Evolutionary conservation across 64 coral and sea anemone genomes (phyloP), one percentile per base, ranked within the genome.

Genomic region (Montipora efflorescens): DNA sequence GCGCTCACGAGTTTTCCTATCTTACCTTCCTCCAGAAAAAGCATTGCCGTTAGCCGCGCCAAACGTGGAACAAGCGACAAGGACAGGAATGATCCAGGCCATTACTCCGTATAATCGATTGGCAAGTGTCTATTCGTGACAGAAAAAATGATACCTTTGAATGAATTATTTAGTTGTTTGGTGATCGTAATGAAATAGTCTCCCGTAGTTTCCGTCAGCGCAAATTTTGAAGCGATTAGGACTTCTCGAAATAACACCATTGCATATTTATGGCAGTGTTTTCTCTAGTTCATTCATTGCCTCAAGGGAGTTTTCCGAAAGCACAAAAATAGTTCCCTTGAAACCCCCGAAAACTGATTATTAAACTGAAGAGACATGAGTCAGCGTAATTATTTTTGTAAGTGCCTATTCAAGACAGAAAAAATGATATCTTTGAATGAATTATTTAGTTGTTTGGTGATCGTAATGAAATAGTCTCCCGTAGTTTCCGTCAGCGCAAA

Each of bases 41-140:
- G 83, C 74, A 21, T 58, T 72, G 21, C 88, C 95, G 84, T 94
- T 96, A 48, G 95, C 91, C 19, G 91, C 19, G 48, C 95, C 95
- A 88, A 96, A 96, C 3, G 87, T 94, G 4, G 95, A 96, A 67
- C 80, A 96, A 59, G 95, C 91, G 49, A 96, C 95, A 53, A 96
- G 82, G 13, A 94, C 49, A 19, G 95, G 95, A 58, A 96, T 96
- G 12, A 36, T 84, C 95, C 91, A 96, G 8, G 92, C 88, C 95
- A 96, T 96, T 47, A 91, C 92, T 86, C 95, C 91, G 59, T 94
- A 96, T 67, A 94, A 74, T 10, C 92, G 81, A 36, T 87, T 55
- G 19, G 94, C 89, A 14, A 95, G 47, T 25, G 82, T 75, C 94
- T 95, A 62, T 21, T 46, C 44, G 10, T 14, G 47, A 15, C 67